Evolutionary conservation across 2,888 invertebrate genomes (phyloP).

Genomic region (Nomada ferruginata): DNA sequence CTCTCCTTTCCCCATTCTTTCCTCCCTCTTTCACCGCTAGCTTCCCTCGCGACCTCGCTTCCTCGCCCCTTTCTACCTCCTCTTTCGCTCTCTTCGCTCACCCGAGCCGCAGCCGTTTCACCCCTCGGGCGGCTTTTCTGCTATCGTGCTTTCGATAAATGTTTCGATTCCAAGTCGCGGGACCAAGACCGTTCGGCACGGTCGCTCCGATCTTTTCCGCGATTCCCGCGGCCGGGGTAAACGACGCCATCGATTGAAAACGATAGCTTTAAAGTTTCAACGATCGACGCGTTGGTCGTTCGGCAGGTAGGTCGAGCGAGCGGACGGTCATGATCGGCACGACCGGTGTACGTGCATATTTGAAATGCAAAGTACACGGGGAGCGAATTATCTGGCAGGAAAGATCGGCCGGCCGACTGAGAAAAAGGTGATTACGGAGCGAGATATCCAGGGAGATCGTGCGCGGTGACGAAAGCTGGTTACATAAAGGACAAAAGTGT

Average conservation of each 20-base stretch:
- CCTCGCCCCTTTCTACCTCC: conserved; percentile 13
- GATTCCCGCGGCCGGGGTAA: neutral
- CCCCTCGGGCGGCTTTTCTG: conserved; percentile 37
- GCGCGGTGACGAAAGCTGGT: conserved; percentile 76
- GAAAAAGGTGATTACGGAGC: conserved; percentile 59
- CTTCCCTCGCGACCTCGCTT: conserved; percentile 1
- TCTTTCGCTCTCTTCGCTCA: conserved; percentile 43
- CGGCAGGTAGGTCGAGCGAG: neutral
- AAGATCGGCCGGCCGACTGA: conserved; percentile 53
- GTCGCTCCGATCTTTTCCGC: neutral
- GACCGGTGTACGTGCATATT: conserved; percentile 64
- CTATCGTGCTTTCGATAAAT: conserved; percentile 37
- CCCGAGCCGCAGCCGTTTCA: conserved; percentile 17
- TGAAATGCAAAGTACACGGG: conserved; percentile 77
- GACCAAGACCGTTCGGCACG: neutral
- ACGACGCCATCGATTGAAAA: neutral
- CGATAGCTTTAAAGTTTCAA: neutral
- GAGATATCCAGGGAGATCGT: conserved; percentile 70
- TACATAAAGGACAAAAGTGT: conserved; percentile 74
- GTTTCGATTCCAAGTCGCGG: conserved; percentile 45
- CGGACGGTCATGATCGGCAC: conserved; percentile 63
- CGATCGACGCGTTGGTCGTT: neutral
- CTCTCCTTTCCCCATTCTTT: conserved; percentile 39
- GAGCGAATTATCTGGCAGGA: conserved; percentile 73
- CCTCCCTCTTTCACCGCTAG: conserved; percentile 1